Base-by-base conservation (phyloP, 2,113 vertebrate genomes). In the Xyrauchen texanus region DNA sequence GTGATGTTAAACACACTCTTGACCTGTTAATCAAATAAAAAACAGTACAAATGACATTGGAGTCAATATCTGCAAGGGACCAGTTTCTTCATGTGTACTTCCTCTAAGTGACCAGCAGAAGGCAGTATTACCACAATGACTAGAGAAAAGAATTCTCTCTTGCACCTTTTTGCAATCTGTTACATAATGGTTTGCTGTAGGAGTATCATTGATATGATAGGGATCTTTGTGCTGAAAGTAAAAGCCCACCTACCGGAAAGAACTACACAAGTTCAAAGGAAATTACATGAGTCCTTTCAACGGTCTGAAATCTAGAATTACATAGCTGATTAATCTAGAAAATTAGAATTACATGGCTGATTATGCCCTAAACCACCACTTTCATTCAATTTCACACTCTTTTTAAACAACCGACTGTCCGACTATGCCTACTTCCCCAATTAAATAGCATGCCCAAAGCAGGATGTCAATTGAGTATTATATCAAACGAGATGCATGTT, bases 1-100 rank as follows among this genome's bases (percentile, higher is more conserved):
- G 96, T 99, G 96, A 99, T 98, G 86, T 94, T 95, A 85, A 96
- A 98, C 74, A 99, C 98, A 67, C 81, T 95, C 91, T 95, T 98
- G 78, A 98, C 88, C 98, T 99, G 84, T n/a, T 83, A 81, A 61
- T 75, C 77, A 84, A 15, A 84, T 13, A 69, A 76, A 47, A 72
- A 71, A 67, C 42, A 66, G 49, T 46, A 72, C 66, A 71, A 34
- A 34, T 34, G 21, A 34, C 34, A 67, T 57, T n/a, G 12, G 8
- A 12, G 13, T 12, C 0, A 9, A 34, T 34, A 34, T 34, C 21
- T 34, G 21, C 21, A 34, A 34, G 21, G 21, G 21, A 34, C 21
- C 1, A 34, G 21, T 34, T 34, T 51, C 8, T 34, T 2, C 52
- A 47, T 9, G n/a, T 81, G 80, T 9, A 73, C 51, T 52, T 77